These are phyloP conservation scores for Melolontha melolontha DNA, from an alignment of 2,888 invertebrate species.

Conservation along the genomic window DNA sequence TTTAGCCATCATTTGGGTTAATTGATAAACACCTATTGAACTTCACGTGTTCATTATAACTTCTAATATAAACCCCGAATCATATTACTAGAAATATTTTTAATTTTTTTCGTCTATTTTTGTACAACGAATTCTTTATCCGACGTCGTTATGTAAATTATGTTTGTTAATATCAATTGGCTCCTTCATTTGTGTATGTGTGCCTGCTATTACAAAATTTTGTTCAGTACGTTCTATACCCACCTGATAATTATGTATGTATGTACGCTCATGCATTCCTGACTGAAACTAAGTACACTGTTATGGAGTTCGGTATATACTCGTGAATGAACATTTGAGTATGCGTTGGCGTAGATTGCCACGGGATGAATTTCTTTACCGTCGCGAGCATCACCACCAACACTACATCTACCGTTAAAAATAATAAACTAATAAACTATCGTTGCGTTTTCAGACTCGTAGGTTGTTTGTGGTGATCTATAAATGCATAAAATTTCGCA, in stretches of 20 bases:
- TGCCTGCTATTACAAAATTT: not conserved
- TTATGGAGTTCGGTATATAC: not conserved
- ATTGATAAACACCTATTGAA: too few species aligned
- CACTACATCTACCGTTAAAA: slow-evolving; percentile 7
- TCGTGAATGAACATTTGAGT: slow-evolving; percentile 16
- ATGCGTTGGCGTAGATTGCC: slow-evolving; percentile 4
- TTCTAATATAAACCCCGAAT: too few species aligned
- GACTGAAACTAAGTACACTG: not conserved
- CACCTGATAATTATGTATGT: slow-evolving; percentile 10
- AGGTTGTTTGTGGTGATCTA: not conserved
- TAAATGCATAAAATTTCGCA: not conserved
- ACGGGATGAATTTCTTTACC: slow-evolving; percentile 1
- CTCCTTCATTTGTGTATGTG: not conserved
- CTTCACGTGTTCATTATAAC: too few species aligned
- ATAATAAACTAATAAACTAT: slow-evolving; percentile 3
- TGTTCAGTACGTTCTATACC: not conserved
- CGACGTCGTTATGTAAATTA: not conserved
- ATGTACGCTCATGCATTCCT: slow-evolving; percentile 15
- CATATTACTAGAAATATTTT: too few species aligned
- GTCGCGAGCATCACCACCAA: not conserved
- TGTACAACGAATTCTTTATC: too few species aligned
- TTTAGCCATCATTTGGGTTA: too few species aligned
- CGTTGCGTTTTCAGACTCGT: not conserved
- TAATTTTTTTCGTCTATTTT: too few species aligned
- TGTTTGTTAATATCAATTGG: slow-evolving; percentile 7